Conservation (phyloP, 1,140 invertebrate species). For the Drosophila orena region DNA sequence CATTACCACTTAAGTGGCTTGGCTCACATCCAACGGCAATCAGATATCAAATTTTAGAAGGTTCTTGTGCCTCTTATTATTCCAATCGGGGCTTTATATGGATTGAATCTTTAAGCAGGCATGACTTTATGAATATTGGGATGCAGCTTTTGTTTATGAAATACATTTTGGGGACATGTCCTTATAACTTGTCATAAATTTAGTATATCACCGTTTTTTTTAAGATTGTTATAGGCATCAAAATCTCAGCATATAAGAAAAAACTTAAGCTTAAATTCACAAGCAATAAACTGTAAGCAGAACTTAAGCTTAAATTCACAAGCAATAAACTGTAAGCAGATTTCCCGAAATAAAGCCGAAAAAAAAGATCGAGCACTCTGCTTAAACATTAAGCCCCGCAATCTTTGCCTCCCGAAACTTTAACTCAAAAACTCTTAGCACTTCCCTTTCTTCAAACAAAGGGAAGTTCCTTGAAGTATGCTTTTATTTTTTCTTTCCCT, state of each 20-base stretch:
- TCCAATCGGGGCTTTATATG: no score
- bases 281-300: conserved; percentile 13
- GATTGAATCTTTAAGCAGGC: not conserved
- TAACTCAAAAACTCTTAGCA: conserved; percentile 3
- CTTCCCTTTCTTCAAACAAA: not conserved
- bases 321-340: conserved; percentile 17
- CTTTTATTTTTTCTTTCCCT: conserved; percentile 14
- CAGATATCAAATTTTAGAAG: conserved; percentile 17
- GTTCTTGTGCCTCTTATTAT: no score
- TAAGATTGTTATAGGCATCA: not conserved
- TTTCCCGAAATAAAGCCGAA: conserved; percentile 6
- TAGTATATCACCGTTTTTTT: not conserved
- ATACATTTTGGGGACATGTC: no score
- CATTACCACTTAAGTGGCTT: conserved; percentile 36
- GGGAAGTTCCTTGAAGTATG: conserved; percentile 1
- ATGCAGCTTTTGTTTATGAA: not conserved
- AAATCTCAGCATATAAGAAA: conserved; percentile 1
- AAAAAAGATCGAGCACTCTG: conserved; percentile 1
- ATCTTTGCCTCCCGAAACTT: not conserved
- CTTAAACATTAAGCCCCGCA: not conserved
- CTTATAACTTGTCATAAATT: no score
- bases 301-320: not conserved
- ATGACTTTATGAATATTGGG: not conserved
- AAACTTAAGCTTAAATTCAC: not conserved
- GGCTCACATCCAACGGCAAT: conserved; percentile 23